phyloP scores from a whole-genome alignment of 2,888 invertebrate genomes.

The Tenthredo scrophulariae region DNA sequence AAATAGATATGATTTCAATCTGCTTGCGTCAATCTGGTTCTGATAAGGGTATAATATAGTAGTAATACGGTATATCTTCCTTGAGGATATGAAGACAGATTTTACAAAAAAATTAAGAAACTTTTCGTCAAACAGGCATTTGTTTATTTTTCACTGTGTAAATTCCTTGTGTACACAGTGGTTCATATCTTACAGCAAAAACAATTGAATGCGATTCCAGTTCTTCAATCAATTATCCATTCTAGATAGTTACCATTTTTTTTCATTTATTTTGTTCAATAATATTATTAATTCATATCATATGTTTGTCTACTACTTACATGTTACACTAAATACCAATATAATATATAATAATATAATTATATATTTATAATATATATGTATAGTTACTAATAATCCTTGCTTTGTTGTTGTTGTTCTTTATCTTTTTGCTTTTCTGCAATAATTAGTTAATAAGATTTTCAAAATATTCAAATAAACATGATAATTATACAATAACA shows the following conservation, averaged over 20 bases:
- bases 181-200: conserved; percentile 66
- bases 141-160: conserved; percentile 69
- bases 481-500: conserved; percentile 69
- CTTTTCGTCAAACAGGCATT: conserved; percentile 62
- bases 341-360: conserved; percentile 65
- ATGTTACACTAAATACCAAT: conserved; percentile 71
- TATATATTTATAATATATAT: conserved; percentile 68
- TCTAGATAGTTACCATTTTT: conserved; percentile 52
- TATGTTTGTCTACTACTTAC: conserved; percentile 70
- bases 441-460: conserved; percentile 64
- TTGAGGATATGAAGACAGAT: neutral
- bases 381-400: conserved; percentile 70
- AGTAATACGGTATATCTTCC: neutral
- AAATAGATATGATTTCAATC: neutral
- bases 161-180: conserved; percentile 65
- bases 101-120: conserved; percentile 11
- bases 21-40: neutral
- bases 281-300: conserved; percentile 63
- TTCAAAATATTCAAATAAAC: conserved; percentile 67
- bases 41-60: neutral
- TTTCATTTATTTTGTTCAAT: conserved; percentile 60
- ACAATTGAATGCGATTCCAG: conserved; percentile 60
- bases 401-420: conserved; percentile 60
- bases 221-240: conserved; percentile 39
- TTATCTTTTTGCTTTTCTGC: conserved; percentile 56